These are phyloP conservation scores for Pediacus dermestoides DNA, from an alignment of 2,888 invertebrate genomes.

Conservation along the genomic window DNA sequence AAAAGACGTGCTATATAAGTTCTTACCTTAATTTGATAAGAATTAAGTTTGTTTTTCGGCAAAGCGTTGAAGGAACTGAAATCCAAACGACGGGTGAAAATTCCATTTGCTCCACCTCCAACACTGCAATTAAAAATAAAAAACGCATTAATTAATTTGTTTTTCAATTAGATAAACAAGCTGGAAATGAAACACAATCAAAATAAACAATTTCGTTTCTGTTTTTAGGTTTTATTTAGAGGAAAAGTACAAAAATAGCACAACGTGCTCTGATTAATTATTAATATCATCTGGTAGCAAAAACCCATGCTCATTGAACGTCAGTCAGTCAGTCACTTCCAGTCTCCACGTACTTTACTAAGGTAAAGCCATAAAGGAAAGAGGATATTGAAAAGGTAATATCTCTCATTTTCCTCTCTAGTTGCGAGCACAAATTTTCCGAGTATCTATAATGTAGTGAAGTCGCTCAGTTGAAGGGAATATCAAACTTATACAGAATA, in stretches of 20 bases:
- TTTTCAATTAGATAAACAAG: neutral
- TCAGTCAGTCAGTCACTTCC: conserved; percentile 14
- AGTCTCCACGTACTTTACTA: conserved; percentile 9
- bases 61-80: conserved; percentile 92
- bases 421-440: conserved; percentile 23
- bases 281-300: neutral
- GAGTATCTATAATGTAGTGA: conserved; percentile 6
- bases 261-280: too few relatives aligned
- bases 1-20: conserved; percentile 6
- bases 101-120: conserved; percentile 85
- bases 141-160: conserved; percentile 11
- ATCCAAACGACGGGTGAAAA: conserved; percentile 89
- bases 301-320: neutral
- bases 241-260: too few relatives aligned
- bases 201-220: too few relatives aligned
- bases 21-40: conserved; percentile 97
- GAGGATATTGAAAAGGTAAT: conserved; percentile 27
- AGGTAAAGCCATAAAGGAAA: conserved; percentile 15
- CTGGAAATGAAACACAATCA: neutral
- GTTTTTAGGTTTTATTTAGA: too few relatives aligned
- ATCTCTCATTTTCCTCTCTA: conserved; percentile 27
- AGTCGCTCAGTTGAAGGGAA: conserved; percentile 8
- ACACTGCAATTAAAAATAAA: conserved; percentile 59
- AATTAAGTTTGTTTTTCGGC: conserved; percentile 94
- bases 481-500: conserved; percentile 4